Evolutionary conservation across 2,888 invertebrate species (phyloP).

Genomic region (Heliothis peltigera): DNA sequence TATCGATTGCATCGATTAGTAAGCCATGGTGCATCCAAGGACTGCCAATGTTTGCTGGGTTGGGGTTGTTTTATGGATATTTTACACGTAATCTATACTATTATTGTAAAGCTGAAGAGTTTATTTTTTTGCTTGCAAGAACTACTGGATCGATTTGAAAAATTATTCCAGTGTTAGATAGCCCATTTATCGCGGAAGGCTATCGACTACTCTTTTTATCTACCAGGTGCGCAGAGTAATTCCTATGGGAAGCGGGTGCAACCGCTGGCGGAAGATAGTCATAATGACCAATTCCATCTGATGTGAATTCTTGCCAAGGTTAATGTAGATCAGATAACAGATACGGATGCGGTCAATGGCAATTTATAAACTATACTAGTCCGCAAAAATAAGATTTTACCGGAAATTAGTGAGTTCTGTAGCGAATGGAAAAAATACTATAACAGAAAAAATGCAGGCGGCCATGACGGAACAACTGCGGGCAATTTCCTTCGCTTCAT

Average conservation of each 20-base stretch:
- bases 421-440: constrained; percentile 13
- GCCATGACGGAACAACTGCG: constrained; percentile 49
- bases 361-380: constrained; percentile 4
- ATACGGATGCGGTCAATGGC: background rate
- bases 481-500: constrained; percentile 51
- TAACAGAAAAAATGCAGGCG: constrained; percentile 17
- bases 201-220: no score
- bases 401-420: constrained; percentile 17
- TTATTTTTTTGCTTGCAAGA: no score
- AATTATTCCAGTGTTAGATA: no score
- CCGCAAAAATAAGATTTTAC: constrained; percentile 13
- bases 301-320: background rate
- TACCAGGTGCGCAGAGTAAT: no score
- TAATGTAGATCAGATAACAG: background rate
- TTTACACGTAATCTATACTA: no score
- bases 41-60: background rate
- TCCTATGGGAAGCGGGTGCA: no score
- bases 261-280: no score
- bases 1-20: constrained; percentile 1
- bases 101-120: no score
- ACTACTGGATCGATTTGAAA: no score
- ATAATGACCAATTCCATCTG: background rate
- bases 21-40: background rate
- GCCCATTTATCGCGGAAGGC: no score
- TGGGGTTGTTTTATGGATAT: background rate